Evolutionary conservation across 2,888 invertebrate species (phyloP), one percentile per base, ranked within the genome.

Genomic region (Rhamphomyia laevipes): DNA sequence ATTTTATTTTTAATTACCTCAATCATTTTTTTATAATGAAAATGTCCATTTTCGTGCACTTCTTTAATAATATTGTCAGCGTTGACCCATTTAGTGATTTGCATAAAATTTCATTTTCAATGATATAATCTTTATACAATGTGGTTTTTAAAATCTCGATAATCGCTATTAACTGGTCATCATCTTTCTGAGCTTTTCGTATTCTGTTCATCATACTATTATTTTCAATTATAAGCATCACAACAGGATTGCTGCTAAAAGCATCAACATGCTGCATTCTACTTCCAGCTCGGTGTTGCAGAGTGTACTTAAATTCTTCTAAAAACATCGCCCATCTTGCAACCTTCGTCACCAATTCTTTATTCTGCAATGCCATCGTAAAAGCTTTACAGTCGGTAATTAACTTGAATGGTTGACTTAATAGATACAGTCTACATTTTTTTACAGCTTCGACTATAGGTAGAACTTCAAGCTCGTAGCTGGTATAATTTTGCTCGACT

Each of bases 401-500:
- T 4, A 57, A 38, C 40, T 55, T 54, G 37, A 55, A 56, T 3
- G 40, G n/a, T 17, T 38, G 49, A 44, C 21, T 53, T 1, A 60
- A 37, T 2, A 57, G 53, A 56, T 60, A 60, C 21, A 57, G 47
- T 2, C 58, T 41, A 42, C 58, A 60, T 38, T 56, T 59, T 27
- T 54, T 55, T 13, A 59, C 17, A 2, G 57, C 55, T 21, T 49
- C 40, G n/a, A 49, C 43, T 7, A 49, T 35, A 2, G 49, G 43
- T n/a, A 46, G 18, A 1, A 44, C 37, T 21, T 50, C 47, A 5
- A 47, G 41, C 40, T 65, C 62, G 45, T 63, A 64, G 40, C 57
- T 59, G 37, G 59, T 58, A 47, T 59, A 62, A 4, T 56, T 41
- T 15, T 51, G 46, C 45, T 58, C 62, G 23, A 59, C 58, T 3